Conservation (phyloP, 2,797 vertebrate genomes). For the Sebastes paucispinis region DNA sequence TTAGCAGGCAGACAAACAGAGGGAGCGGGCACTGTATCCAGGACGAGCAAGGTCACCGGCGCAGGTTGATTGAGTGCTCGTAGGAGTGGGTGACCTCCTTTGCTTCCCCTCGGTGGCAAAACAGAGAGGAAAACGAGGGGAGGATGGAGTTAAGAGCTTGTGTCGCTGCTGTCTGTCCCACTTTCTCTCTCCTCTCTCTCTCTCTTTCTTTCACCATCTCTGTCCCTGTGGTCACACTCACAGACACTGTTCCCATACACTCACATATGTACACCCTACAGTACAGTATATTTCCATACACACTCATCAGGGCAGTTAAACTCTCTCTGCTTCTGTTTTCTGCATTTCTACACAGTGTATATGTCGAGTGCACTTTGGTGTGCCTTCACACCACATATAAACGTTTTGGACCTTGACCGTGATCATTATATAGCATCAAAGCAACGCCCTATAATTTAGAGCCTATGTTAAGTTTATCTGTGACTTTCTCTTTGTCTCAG, state of each 20-base stretch:
- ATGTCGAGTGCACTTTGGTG: conserved; percentile 11
- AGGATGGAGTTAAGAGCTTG: conserved; percentile 39
- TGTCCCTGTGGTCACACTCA: conserved; percentile 16
- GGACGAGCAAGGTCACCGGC: conserved; percentile 80
- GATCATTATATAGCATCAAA: conserved; percentile 2
- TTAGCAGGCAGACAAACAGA: conserved; percentile 47
- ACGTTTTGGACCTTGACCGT: conserved; percentile 25
- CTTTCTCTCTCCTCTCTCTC: conserved; percentile 44
- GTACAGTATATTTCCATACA: neutral
- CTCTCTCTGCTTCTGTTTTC: neutral
- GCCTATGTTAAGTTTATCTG: conserved; percentile 23
- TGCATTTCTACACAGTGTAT: neutral
- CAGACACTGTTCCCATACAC: conserved; percentile 13
- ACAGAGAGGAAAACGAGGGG: conserved; percentile 49
- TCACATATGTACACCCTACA: conserved; percentile 1
- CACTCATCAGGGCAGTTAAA: neutral
- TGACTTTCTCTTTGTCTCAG: conserved; percentile 37
- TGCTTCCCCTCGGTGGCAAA: conserved; percentile 61
- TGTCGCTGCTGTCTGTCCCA: conserved; percentile 67
- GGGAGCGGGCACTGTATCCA: conserved; percentile 68
- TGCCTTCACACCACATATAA: neutral
- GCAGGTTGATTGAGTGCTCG: conserved; percentile 79
- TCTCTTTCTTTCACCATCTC: conserved; percentile 26
- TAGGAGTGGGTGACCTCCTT: conserved; percentile 84
- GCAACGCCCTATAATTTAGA: conserved; percentile 20